These are phyloP conservation scores for Podarcis raffonei DNA, from an alignment of 2,113 vertebrate genomes.

Conservation along the genomic window DNA sequence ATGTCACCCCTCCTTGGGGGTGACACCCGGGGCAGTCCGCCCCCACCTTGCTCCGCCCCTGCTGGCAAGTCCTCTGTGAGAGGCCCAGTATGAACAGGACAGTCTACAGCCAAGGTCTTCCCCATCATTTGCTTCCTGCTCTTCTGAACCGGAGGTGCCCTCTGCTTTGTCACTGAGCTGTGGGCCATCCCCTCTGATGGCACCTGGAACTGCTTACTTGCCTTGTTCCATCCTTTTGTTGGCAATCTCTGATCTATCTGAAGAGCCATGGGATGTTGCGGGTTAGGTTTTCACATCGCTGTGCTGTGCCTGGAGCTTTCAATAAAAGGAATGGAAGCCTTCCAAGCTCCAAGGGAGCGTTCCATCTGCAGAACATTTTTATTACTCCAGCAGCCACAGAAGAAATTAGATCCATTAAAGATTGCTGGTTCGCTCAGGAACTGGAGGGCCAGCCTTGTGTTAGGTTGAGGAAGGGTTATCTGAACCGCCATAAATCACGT, in stretches of 20 bases:
- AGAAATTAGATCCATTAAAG: slow-evolving; percentile 56
- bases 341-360: slow-evolving; percentile 66
- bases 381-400: slow-evolving; percentile 59
- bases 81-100: too few species aligned
- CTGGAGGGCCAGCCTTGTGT: background rate
- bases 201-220: background rate
- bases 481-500: too few species aligned
- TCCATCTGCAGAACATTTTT: slow-evolving; percentile 62
- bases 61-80: too few species aligned
- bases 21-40: too few species aligned
- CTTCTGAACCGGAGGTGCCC: background rate
- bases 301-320: slow-evolving; percentile 46
- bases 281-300: slow-evolving; percentile 36
- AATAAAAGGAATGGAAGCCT: slow-evolving; percentile 54
- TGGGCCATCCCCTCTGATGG: background rate
- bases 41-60: too few species aligned
- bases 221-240: background rate
- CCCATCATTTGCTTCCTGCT: background rate
- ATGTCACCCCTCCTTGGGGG: too few species aligned
- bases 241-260: background rate
- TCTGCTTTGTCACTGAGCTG: background rate
- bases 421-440: slow-evolving; percentile 47
- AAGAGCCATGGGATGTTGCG: rapidly evolving
- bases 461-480: too few species aligned
- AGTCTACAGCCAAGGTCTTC: too few species aligned